phyloP scores from a whole-genome alignment of 2,797 vertebrate species.

The Microhierax caerulescens region DNA sequence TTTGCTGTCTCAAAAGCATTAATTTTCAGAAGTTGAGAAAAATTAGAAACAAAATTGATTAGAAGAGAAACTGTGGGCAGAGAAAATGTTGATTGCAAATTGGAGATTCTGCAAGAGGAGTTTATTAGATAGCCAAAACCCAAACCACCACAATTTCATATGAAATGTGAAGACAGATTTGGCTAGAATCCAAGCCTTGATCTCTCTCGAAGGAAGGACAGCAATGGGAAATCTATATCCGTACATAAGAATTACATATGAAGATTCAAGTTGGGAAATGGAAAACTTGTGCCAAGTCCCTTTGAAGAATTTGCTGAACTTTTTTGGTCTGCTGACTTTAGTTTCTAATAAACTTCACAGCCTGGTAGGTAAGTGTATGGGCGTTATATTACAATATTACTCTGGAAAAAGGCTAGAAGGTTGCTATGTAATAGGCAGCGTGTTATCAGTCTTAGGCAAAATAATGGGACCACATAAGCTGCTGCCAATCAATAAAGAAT shows the following conservation, averaged over 20 bases:
- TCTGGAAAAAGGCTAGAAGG: not conserved
- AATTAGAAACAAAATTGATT: conserved; percentile 33
- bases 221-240: not conserved
- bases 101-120: not conserved
- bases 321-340: not conserved
- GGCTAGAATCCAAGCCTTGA: not conserved
- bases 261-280: not conserved
- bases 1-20: not conserved
- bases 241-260: not conserved
- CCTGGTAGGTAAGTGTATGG: not conserved
- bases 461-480: not conserved
- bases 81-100: conserved; percentile 12
- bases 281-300: not conserved
- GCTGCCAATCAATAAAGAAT: not conserved
- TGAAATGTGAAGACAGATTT: not conserved
- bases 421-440: not conserved
- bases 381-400: not conserved
- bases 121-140: conserved; percentile 6
- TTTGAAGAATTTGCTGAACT: not conserved
- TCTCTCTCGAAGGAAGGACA: not conserved
- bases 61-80: not conserved
- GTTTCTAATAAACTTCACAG: not conserved
- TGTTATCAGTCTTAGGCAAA: not conserved
- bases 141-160: not conserved
- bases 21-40: conserved; percentile 1